A percentile compares a stretch with the other conserved stretches of the same genome.
Conservation (phyloP, 2,797 vertebrate genomes). For the Syngnathus rostellatus region DNA sequence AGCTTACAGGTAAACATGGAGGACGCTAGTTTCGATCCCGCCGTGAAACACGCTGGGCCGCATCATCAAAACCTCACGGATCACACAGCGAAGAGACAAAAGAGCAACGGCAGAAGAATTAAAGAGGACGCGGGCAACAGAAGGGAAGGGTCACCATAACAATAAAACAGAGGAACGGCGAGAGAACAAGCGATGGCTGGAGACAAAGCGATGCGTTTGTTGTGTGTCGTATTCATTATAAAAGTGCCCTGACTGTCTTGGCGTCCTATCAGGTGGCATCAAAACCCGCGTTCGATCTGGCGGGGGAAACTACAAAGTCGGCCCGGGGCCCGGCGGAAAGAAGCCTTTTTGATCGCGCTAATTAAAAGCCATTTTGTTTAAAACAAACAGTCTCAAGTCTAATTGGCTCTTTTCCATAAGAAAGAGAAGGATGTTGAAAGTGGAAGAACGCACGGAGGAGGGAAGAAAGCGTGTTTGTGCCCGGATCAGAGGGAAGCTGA, state of each 20-base stretch:
- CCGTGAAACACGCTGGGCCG: slow-evolving; percentile 20
- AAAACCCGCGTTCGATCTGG: slow-evolving; percentile 80
- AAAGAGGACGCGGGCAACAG: slow-evolving; percentile 37
- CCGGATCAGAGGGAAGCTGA: slow-evolving; percentile 76
- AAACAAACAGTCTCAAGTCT: slow-evolving; percentile 99
- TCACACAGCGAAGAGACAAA: slow-evolving; percentile 45
- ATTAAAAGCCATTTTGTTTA: slow-evolving; percentile 99
- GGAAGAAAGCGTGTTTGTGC: slow-evolving; percentile 21
- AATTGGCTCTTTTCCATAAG: slow-evolving; percentile 99
- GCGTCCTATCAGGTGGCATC: slow-evolving; percentile 90
- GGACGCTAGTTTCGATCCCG: slow-evolving; percentile 17
- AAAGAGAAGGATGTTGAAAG: slow-evolving; percentile 99
- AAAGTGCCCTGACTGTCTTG: slow-evolving; percentile 80
- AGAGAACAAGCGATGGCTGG: slow-evolving; percentile 34
- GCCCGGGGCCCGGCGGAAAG: slow-evolving; percentile 83
- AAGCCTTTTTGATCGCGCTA: slow-evolving; percentile 92
- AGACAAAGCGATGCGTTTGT: slow-evolving; percentile 55
- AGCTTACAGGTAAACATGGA: slow-evolving; percentile 2
- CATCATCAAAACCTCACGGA: slow-evolving; percentile 37
- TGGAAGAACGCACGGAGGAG: slow-evolving; percentile 79
- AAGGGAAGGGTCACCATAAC: slow-evolving; percentile 33
- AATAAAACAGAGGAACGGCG: slow-evolving; percentile 57
- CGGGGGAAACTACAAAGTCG: slow-evolving; percentile 86
- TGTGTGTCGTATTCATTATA: slow-evolving; percentile 81
- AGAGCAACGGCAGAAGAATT: slow-evolving; percentile 28